A percentile compares a stretch with the other conserved stretches of the same genome.
phyloP scores from a whole-genome alignment of 2,888 invertebrate genomes.

The Drosophila maculinotata region DNA sequence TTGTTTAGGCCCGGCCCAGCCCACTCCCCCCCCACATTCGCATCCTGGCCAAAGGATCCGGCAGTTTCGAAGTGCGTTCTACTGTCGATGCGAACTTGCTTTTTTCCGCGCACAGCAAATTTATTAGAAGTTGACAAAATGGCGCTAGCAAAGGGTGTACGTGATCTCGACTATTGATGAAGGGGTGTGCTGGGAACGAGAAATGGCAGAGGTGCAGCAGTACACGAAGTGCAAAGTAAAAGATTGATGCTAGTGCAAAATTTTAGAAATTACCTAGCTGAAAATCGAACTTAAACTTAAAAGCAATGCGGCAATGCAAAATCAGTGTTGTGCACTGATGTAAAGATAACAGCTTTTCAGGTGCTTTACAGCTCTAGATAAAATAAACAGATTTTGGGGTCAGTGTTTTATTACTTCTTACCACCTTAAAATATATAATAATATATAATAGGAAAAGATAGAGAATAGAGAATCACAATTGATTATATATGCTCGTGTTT shows the following conservation, averaged over 20 bases:
- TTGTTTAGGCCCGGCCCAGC: constrained; percentile 44
- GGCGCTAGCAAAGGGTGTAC: constrained; percentile 41
- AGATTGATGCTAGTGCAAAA: constrained; percentile 24
- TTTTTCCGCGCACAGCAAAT: constrained; percentile 37
- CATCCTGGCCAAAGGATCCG: neutral
- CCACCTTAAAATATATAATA: no score
- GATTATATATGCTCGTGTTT: no score
- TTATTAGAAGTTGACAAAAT: constrained; percentile 69
- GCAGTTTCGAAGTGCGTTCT: constrained; percentile 45
- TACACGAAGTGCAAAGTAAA: constrained; percentile 21
- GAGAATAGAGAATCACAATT: no score
- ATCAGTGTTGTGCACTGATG: neutral
- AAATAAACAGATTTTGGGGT: no score
- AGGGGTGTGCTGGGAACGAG: neutral
- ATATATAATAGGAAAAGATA: no score
- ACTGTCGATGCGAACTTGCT: constrained; percentile 35
- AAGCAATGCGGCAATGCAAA: constrained; percentile 1
- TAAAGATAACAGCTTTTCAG: neutral
- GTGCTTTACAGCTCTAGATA: neutral
- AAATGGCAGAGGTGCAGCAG: neutral
- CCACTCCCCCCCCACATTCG: neutral
- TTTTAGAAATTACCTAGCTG: constrained; percentile 6
- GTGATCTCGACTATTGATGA: constrained; percentile 50
- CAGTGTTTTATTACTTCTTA: no score
- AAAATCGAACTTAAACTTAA: neutral